Evolutionary conservation across 2,113 vertebrate species (phyloP).

Genomic region (Tyrannus savana): DNA sequence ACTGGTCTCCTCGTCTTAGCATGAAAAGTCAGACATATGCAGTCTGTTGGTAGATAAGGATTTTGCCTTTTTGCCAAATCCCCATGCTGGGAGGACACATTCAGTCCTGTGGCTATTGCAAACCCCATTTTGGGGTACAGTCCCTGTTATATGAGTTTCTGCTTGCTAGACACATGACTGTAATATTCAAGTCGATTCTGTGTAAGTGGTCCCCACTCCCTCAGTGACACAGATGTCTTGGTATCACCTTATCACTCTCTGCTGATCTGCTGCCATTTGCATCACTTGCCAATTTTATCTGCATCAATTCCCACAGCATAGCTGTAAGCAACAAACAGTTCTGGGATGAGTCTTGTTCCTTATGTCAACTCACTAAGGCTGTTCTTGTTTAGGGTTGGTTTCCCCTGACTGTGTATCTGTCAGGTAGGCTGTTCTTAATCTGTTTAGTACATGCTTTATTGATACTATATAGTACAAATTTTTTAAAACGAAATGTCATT

Average conservation of each 20-base stretch:
- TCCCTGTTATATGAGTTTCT: background rate
- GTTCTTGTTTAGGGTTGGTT: background rate
- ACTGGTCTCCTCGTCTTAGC: background rate
- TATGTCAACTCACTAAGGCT: background rate
- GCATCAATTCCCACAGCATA: background rate
- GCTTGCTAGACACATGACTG: background rate
- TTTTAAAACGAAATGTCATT: background rate
- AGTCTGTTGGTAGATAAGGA: background rate
- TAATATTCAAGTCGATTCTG: background rate
- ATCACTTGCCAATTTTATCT: background rate
- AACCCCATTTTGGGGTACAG: background rate
- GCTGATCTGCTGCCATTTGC: background rate
- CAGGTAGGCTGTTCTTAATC: background rate
- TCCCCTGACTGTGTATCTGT: background rate
- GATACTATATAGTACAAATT: background rate
- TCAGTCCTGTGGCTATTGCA: background rate
- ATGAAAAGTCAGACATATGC: background rate
- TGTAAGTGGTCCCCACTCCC: background rate
- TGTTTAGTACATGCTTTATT: conserved; percentile 12
- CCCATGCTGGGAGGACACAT: background rate
- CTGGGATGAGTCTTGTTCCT: background rate
- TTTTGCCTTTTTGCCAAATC: background rate
- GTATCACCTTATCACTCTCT: background rate
- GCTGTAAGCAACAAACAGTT: background rate
- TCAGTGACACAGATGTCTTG: background rate